Conservation (phyloP, 92 coral and sea anemone species). For the Metridium senile region DNA sequence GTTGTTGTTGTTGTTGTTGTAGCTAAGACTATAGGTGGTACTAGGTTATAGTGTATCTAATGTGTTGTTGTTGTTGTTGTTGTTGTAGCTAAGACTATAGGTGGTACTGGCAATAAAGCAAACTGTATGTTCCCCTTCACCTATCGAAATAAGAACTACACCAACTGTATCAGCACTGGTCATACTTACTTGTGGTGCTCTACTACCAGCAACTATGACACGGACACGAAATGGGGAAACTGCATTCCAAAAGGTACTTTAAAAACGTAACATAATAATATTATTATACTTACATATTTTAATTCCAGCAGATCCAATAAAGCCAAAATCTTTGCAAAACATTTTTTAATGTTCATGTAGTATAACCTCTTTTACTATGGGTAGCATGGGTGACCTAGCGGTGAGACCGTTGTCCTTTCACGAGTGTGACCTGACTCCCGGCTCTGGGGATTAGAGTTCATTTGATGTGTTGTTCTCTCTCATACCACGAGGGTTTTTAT, state of each 20-base stretch:
- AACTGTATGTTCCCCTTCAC: conserved; percentile 82
- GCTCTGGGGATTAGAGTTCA: too few relatives aligned
- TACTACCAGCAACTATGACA: conserved; percentile 62
- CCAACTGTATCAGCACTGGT: conserved; percentile 34
- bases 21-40: conserved; percentile 69
- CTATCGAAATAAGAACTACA: conserved; percentile 53
- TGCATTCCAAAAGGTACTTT: conserved; percentile 48
- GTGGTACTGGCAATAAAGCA: conserved; percentile 64
- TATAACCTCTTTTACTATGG: too few relatives aligned
- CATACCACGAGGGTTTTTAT: too few relatives aligned
- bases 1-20: background rate
- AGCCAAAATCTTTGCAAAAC: too few relatives aligned
- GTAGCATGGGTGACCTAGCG: too few relatives aligned
- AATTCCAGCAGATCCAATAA: too few relatives aligned
- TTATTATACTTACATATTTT: too few relatives aligned
- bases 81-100: conserved; percentile 50
- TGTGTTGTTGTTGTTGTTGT: background rate
- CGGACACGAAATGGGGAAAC: conserved; percentile 81
- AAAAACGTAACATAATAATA: background rate
- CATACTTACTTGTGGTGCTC: conserved; percentile 79
- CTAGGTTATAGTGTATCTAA: background rate
- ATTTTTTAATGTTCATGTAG: too few relatives aligned
- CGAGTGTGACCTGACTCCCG: too few relatives aligned
- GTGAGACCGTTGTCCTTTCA: too few relatives aligned
- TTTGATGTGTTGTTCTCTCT: too few relatives aligned